phyloP scores from a whole-genome alignment of 2,888 invertebrate genomes.

The Xylota segnis region DNA sequence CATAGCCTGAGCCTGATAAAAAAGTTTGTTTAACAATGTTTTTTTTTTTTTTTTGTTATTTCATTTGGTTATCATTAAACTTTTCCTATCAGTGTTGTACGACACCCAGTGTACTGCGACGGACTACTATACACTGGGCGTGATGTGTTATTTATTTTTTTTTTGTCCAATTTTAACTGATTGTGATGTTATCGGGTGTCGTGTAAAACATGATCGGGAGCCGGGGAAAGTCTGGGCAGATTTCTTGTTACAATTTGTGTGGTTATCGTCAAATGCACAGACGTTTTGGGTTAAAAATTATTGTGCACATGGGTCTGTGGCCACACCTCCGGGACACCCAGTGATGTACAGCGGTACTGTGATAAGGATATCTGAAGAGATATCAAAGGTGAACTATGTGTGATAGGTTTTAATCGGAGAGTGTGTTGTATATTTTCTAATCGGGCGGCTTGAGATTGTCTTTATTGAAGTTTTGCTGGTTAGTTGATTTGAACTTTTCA shows the following conservation, averaged over 20 bases:
- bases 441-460: conserved; percentile 14
- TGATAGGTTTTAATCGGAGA: conserved; percentile 63
- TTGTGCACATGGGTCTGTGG: conserved; percentile 15
- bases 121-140: conserved; percentile 19
- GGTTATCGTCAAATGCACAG: conserved; percentile 15
- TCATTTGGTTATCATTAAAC: conserved; percentile 74
- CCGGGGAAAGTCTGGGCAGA: conserved; percentile 47
- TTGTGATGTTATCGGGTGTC: conserved; percentile 65
- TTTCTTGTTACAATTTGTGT: conserved; percentile 21
- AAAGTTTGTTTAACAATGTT: conserved; percentile 68
- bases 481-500: conserved; percentile 66
- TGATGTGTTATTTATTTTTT: conserved; percentile 34
- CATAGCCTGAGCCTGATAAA: conserved; percentile 68
- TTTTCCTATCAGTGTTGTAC: conserved; percentile 72
- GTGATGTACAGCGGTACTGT: background rate
- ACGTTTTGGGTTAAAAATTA: conserved; percentile 8
- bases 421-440: conserved; percentile 4
- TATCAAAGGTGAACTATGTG: conserved; percentile 71
- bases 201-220: conserved; percentile 68
- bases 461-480: conserved; percentile 17
- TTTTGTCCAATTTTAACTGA: conserved; percentile 63
- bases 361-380: conserved; percentile 69
- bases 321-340: conserved; percentile 46
- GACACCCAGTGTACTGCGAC: conserved; percentile 22
- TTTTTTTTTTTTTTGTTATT: conserved; percentile 46